Evolutionary conservation across 1,140 invertebrate genomes (phyloP).

Genomic region (Hycleus phaleratus): DNA sequence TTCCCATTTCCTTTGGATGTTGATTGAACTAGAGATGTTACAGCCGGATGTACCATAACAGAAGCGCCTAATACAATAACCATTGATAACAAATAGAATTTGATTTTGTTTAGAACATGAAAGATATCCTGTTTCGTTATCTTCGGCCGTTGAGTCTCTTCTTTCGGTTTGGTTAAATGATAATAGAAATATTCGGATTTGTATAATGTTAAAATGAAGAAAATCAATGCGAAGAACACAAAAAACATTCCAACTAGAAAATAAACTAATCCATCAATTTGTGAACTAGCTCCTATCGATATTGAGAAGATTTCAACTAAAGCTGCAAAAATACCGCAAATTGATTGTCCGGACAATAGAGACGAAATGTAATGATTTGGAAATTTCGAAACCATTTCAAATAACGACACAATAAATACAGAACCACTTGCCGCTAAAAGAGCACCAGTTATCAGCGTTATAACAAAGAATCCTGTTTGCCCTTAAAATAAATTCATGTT

Average conservation of each 20-base stretch:
- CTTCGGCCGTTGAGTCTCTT: not conserved
- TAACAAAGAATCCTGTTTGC: not conserved
- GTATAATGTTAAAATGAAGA: not conserved
- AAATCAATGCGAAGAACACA: constrained; percentile 1
- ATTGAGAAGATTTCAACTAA: constrained; percentile 2
- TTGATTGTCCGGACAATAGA: constrained; percentile 1
- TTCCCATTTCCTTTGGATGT: constrained; percentile 1
- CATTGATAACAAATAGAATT: constrained; percentile 3
- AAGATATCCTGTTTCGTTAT: not conserved
- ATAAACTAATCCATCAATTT: not conserved
- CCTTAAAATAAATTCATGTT: not conserved
- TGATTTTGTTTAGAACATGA: not conserved
- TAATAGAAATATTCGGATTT: not conserved
- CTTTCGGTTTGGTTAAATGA: not conserved
- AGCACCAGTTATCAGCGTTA: not conserved
- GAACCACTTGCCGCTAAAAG: not conserved
- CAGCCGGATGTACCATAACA: constrained; percentile 6
- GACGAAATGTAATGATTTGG: not conserved
- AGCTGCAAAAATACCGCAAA: constrained; percentile 1
- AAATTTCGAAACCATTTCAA: not conserved
- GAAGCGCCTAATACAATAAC: not conserved
- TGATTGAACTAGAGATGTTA: constrained; percentile 6
- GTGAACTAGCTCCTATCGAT: not conserved
- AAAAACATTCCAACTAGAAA: constrained; percentile 2
- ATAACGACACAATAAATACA: not conserved